phyloP scores from a whole-genome alignment of 2,113 vertebrate species.

The Alligator sinensis region DNA sequence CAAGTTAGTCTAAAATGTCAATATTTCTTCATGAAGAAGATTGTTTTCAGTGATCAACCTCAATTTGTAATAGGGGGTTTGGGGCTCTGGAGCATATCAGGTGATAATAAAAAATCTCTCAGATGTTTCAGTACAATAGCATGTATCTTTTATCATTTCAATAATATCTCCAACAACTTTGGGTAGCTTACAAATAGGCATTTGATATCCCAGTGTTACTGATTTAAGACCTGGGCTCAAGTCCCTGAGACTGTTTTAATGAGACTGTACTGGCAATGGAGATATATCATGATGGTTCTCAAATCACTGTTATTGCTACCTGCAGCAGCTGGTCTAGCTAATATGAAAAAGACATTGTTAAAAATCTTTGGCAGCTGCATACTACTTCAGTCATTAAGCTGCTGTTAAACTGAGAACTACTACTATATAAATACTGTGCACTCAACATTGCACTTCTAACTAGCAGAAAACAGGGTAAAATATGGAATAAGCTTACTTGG shows the following conservation, averaged over 20 bases:
- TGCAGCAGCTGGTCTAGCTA: not conserved
- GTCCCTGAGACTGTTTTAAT: not conserved
- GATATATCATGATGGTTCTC: not conserved
- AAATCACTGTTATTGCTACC: not conserved
- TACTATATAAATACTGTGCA: too few relatives aligned
- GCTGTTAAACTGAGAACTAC: not conserved
- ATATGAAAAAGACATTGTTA: not conserved
- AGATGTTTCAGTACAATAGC: not conserved
- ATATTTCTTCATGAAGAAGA: not conserved
- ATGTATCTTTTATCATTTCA: not conserved
- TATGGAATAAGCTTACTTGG: not conserved
- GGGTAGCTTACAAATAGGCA: not conserved
- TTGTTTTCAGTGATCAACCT: not conserved
- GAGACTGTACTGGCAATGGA: not conserved
- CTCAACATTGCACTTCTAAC: not conserved
- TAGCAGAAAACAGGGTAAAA: not conserved
- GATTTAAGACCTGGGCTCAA: not conserved
- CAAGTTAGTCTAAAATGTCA: not conserved
- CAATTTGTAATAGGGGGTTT: not conserved
- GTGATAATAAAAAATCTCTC: not conserved
- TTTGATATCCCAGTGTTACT: not conserved
- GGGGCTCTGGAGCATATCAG: not conserved
- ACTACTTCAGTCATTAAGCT: not conserved
- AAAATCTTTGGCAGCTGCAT: not conserved
- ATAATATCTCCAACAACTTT: not conserved